Conservation (phyloP, 2,888 invertebrate species). For the Lasioglossum pauxillum region DNA sequence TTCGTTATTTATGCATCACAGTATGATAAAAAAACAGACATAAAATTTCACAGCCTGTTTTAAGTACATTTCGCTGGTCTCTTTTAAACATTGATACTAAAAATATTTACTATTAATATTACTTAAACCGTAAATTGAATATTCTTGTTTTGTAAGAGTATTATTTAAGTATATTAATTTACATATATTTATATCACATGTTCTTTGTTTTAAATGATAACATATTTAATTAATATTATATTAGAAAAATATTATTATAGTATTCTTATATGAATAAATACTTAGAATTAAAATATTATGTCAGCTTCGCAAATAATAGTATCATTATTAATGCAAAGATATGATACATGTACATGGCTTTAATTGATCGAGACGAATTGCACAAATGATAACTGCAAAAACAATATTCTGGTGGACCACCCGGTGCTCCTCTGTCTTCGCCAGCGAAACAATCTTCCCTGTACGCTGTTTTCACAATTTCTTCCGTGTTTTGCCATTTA, state of each 20-base stretch:
- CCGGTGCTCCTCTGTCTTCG: slow-evolving; percentile 88
- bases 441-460: slow-evolving; percentile 89
- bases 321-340: slow-evolving; percentile 28
- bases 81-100: slow-evolving; percentile 3
- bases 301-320: slow-evolving; percentile 39
- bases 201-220: slow-evolving; percentile 9
- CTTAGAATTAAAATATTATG: slow-evolving; percentile 35
- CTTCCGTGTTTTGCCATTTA: slow-evolving; percentile 88
- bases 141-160: not conserved
- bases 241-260: slow-evolving; percentile 10
- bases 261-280: slow-evolving; percentile 28
- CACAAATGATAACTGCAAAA: slow-evolving; percentile 91
- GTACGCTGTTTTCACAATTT: slow-evolving; percentile 89
- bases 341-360: slow-evolving; percentile 77
- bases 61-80: slow-evolving; percentile 32
- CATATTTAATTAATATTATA: not conserved
- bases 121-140: not conserved
- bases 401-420: slow-evolving; percentile 89
- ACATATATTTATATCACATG: slow-evolving; percentile 11
- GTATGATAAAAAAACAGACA: slow-evolving; percentile 20
- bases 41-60: slow-evolving; percentile 33
- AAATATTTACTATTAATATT: slow-evolving; percentile 1
- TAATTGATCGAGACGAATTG: slow-evolving; percentile 85
- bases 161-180: slow-evolving; percentile 20
- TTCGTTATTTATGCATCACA: slow-evolving; percentile 28